Percentiles rank a stretch among this genome's conserved stretches.
These are phyloP conservation scores for Condylura cristata DNA, from an alignment of 2,113 vertebrate species.

Conservation along the genomic window DNA sequence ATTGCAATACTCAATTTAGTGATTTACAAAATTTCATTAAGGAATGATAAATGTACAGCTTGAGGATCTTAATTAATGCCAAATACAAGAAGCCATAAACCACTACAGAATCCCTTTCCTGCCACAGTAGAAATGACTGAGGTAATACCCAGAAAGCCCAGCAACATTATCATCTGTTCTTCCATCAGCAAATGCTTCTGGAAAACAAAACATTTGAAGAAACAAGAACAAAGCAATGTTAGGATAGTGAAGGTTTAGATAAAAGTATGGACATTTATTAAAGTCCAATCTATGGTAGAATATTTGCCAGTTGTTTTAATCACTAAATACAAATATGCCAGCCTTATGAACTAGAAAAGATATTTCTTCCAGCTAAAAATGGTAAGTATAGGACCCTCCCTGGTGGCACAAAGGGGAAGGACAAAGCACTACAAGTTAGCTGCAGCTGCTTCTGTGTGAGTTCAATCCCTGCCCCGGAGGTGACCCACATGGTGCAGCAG, in stretches of 20 bases:
- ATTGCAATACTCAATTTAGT: not conserved
- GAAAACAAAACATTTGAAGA: not conserved
- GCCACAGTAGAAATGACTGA: not conserved
- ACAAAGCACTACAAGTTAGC: too few species aligned
- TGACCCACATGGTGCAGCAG: too few species aligned
- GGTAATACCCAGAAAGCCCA: not conserved
- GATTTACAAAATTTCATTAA: slow-evolving; percentile 49
- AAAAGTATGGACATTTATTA: not conserved
- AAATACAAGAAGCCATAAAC: not conserved
- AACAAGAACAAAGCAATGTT: too few species aligned
- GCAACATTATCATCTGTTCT: not conserved
- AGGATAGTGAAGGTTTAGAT: not conserved
- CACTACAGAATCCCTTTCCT: not conserved
- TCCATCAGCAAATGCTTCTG: not conserved
- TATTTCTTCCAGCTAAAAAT: not conserved
- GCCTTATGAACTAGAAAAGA: not conserved
- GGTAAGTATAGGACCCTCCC: too few species aligned
- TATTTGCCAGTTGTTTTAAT: not conserved
- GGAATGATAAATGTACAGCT: slow-evolving; percentile 1
- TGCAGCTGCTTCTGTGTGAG: too few species aligned
- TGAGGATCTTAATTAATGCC: slow-evolving; percentile 35
- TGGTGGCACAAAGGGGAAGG: too few species aligned
- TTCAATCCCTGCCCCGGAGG: too few species aligned
- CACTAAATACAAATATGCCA: not conserved
- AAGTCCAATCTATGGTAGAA: not conserved